Conservation (phyloP, 2,113 vertebrate species). For the Dascyllus trimaculatus region DNA sequence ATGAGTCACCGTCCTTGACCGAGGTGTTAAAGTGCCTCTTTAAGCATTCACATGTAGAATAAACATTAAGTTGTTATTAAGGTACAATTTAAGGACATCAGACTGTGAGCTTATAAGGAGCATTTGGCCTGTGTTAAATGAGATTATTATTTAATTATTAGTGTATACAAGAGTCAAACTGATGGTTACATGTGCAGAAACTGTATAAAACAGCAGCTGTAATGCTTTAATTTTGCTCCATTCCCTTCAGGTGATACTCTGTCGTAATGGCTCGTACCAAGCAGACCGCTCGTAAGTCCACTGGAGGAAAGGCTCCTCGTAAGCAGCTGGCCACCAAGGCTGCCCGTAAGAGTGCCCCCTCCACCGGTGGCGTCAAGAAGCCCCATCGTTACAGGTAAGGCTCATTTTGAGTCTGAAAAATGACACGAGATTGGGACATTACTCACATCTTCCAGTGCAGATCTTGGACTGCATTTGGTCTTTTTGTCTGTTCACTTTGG, state of each 20-base stretch:
- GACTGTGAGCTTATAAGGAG: no score
- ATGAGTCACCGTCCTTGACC: no score
- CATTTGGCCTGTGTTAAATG: no score
- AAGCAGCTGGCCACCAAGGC: constrained; percentile 95
- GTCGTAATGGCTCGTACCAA: constrained; percentile 92
- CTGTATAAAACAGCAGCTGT: no score
- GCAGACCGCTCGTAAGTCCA: constrained; percentile 93
- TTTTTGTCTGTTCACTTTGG: neutral
- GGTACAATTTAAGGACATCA: no score
- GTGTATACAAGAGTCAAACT: no score
- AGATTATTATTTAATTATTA: no score
- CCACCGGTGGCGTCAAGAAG: constrained; percentile 92
- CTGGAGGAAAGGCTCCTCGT: constrained; percentile 93
- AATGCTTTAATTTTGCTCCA: neutral
- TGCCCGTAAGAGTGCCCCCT: constrained; percentile 92
- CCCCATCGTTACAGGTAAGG: constrained; percentile 90
- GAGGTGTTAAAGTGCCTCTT: no score
- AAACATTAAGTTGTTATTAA: no score
- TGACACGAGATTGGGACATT: no score
- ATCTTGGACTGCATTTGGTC: neutral
- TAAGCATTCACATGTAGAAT: no score
- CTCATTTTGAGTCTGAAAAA: neutral
- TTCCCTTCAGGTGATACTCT: constrained; percentile 67
- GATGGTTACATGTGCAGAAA: no score
- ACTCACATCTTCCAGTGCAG: neutral